Percentiles rank a stretch among this genome's conserved stretches.
These are phyloP conservation scores for Pemphredon lugubris DNA, from an alignment of 2,888 invertebrate genomes.

Conservation along the genomic window DNA sequence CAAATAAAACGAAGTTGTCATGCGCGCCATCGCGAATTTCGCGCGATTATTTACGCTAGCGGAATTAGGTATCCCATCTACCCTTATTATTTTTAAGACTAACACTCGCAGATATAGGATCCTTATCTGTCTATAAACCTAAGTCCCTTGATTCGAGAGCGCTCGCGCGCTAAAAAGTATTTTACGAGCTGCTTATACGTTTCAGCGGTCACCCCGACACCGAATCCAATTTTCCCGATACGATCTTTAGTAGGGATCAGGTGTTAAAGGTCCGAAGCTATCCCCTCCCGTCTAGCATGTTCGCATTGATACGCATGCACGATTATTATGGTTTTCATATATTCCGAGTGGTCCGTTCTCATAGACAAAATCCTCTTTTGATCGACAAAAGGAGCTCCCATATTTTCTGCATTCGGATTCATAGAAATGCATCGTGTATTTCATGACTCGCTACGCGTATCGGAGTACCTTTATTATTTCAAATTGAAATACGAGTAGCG, in stretches of 20 bases:
- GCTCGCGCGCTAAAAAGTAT: constrained; percentile 78
- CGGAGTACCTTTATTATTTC: too few species aligned
- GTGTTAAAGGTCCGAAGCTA: constrained; percentile 66
- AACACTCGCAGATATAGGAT: constrained; percentile 74
- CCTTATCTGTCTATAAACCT: constrained; percentile 79
- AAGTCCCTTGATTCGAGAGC: constrained; percentile 73
- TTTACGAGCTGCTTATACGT: constrained; percentile 81
- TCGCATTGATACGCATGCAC: constrained; percentile 28
- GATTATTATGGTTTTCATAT: constrained; percentile 12
- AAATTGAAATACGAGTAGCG: too few species aligned
- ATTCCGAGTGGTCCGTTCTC: constrained; percentile 27
- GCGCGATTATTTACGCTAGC: too few species aligned
- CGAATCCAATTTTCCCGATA: constrained; percentile 81
- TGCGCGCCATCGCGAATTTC: too few species aligned
- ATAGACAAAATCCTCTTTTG: not conserved
- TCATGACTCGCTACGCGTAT: too few species aligned
- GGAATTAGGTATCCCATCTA: too few species aligned
- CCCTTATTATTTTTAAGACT: too few species aligned
- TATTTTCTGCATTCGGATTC: constrained; percentile 2
- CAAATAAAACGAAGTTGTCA: too few species aligned
- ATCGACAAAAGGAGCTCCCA: not conserved
- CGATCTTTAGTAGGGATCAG: constrained; percentile 80
- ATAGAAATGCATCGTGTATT: too few species aligned
- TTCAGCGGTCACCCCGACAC: constrained; percentile 79
- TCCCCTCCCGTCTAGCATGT: constrained; percentile 20